Evolutionary conservation across 2,888 invertebrate species (phyloP), one percentile per base, ranked within the genome.

Genomic region (Lasioglossum vierecki): DNA sequence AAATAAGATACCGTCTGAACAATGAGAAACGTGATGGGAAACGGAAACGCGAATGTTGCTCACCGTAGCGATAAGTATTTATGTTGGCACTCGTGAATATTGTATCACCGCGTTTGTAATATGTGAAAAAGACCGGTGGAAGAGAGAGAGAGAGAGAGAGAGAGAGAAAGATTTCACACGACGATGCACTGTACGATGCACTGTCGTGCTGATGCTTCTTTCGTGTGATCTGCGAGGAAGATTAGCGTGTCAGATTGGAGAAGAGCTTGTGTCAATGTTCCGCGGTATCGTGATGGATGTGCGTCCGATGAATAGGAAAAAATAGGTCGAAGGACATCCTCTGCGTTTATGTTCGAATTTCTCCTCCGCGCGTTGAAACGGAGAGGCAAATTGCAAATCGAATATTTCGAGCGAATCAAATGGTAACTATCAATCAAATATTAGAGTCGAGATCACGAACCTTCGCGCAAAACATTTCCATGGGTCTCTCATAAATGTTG

Each of bases 281-380:
- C 60, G 41, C 26, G 76, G n/a, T 76, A 76, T 76, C 76, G 39
- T 63, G 76, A 71, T 57, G 39, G 71, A 41, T 41, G 30, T 44
- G 2, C 30, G 18, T 22, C 2, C 53, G 41, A 26, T 71, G 30
- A 22, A 46, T 3, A 49, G 22, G 11, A 4, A n/a, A 2, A 75
- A 57, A 39, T 22, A 35, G 22, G 6, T 5, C 9, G 63, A 22
- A 35, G 35, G 35, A 46, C 30, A 30, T 13, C 3, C 35, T 66
- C 63, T 46, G 30, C 44, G 30, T 76, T 46, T 63, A 44, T 30
- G 44, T 8, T 60, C n/a, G 39, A 68, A 68, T 39, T 39, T 39
- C 5, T 63, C 11, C 30, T 66, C 11, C 15, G 30, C 35, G 5
- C 22, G 22, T n/a, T 11, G 4, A 11, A 39, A 4, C 22, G 35